phyloP scores from a whole-genome alignment of 2,113 vertebrate species.

The Calyptomena viridis region DNA sequence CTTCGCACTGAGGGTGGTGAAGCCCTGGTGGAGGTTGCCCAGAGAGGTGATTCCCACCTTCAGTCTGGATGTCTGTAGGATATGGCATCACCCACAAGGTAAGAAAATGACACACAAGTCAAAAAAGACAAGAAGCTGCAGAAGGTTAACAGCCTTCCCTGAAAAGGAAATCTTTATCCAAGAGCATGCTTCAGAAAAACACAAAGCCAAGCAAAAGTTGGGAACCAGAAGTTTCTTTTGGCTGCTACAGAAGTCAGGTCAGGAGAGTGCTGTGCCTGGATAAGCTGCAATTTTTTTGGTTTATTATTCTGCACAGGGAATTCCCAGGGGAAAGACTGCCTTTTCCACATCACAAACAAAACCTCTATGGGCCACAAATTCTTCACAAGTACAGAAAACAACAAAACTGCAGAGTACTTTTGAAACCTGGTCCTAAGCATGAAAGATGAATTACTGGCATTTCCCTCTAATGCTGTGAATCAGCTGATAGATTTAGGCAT shows the following conservation, averaged over 20 bases:
- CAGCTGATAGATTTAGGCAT: not conserved
- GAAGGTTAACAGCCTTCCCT: not conserved
- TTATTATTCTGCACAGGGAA: not conserved
- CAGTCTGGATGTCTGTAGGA: not conserved
- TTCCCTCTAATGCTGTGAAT: not conserved
- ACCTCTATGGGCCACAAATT: fast-evolving
- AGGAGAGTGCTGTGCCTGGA: not conserved
- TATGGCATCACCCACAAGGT: not conserved
- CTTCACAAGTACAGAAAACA: not conserved
- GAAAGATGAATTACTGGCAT: not conserved
- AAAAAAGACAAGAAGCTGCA: not conserved
- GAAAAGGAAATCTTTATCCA: not conserved
- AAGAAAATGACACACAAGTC: not conserved
- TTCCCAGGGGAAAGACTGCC: not conserved
- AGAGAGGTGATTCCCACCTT: not conserved
- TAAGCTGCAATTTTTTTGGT: not conserved
- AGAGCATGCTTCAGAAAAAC: not conserved
- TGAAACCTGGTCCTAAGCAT: not conserved
- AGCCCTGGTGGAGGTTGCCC: not conserved
- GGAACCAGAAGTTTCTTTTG: not conserved
- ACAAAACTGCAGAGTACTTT: not conserved
- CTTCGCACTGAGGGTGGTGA: not conserved
- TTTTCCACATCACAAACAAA: not conserved
- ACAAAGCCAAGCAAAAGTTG: not conserved
- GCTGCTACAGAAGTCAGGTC: not conserved